phyloP scores from a whole-genome alignment of 2,888 invertebrate species.

The Acrobasis repandana region DNA sequence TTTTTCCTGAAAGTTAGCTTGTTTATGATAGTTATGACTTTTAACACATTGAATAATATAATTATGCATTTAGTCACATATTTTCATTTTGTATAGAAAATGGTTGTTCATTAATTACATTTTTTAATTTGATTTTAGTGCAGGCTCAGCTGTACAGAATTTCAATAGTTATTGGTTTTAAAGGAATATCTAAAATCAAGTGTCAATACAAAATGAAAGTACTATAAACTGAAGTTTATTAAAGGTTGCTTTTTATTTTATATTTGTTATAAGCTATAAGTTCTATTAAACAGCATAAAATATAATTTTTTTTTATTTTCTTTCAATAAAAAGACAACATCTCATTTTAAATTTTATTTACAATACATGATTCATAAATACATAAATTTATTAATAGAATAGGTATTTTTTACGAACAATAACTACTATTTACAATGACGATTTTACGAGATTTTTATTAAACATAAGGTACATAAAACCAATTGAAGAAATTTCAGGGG shows the following conservation, averaged over 20 bases:
- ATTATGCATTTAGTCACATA: conserved; percentile 23
- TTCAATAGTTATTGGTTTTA: not conserved
- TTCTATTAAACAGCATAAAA: conserved; percentile 52
- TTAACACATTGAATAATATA: conserved; percentile 22
- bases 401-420: not conserved
- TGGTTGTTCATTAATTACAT: not conserved
- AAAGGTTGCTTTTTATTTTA: conserved; percentile 57
- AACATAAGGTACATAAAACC: no score
- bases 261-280: conserved; percentile 54
- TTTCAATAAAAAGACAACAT: not conserved
- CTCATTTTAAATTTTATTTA: conserved; percentile 4
- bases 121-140: conserved; percentile 1
- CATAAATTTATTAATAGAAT: not conserved
- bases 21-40: conserved; percentile 30
- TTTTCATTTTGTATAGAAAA: conserved; percentile 5
- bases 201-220: conserved; percentile 13
- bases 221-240: conserved; percentile 37
- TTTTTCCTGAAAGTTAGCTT: conserved; percentile 31
- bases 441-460: not conserved
- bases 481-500: no score
- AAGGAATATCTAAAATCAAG: conserved; percentile 4
- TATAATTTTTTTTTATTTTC: conserved; percentile 36
- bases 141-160: not conserved
- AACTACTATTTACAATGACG: not conserved
- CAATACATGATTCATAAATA: not conserved